phyloP scores from a whole-genome alignment of 1,140 invertebrate genomes.

The Drosophila kurseongensis region DNA sequence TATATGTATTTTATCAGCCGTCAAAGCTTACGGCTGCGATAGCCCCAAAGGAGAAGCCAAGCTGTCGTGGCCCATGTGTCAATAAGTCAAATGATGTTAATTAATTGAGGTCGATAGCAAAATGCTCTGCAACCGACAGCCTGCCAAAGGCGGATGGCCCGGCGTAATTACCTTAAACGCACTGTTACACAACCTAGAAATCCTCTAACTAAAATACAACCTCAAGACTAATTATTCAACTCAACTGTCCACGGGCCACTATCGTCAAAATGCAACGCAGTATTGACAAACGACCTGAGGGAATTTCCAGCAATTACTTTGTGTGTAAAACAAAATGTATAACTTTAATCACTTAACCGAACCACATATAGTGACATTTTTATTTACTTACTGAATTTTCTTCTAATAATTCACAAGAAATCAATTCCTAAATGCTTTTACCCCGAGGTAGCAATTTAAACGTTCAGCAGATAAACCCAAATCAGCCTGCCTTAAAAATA shows the following conservation, averaged over 20 bases:
- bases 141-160: slow-evolving; percentile 47
- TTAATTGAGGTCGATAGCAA: slow-evolving; percentile 73
- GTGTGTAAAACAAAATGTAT: too few relatives aligned
- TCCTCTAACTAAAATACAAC: slow-evolving; percentile 4
- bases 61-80: slow-evolving; percentile 55
- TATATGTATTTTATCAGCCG: slow-evolving; percentile 75
- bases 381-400: too few relatives aligned
- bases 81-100: slow-evolving; percentile 83
- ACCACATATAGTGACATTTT: too few relatives aligned
- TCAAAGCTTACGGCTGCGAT: slow-evolving; percentile 19
- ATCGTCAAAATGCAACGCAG: slow-evolving; percentile 12
- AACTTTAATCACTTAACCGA: too few relatives aligned
- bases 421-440: not conserved
- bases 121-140: slow-evolving; percentile 56
- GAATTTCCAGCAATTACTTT: not conserved
- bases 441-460: not conserved
- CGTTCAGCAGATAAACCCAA: slow-evolving; percentile 1
- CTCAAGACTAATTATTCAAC: slow-evolving; percentile 6
- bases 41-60: slow-evolving; percentile 4
- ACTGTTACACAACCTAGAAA: slow-evolving; percentile 42
- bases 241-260: not conserved
- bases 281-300: slow-evolving; percentile 27
- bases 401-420: not conserved
- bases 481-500: slow-evolving; percentile 10
- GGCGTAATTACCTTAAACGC: slow-evolving; percentile 57